Evolutionary conservation across 2,797 vertebrate species (phyloP).

Genomic region (Sebastes variabilis): DNA sequence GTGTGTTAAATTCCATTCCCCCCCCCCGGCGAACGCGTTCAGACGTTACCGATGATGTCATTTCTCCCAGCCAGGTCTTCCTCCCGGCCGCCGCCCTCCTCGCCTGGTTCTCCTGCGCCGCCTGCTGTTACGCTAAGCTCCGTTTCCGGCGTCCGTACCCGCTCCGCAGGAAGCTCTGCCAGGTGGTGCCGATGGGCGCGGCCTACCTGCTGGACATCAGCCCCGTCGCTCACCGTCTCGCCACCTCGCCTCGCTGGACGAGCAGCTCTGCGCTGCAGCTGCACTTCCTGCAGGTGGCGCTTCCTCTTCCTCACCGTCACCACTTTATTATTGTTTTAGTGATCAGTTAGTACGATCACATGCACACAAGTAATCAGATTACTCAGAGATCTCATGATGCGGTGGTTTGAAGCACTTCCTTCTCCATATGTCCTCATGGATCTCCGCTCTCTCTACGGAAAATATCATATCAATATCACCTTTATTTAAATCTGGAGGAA

Average conservation of each 20-base stretch:
- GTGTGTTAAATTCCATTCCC: background rate
- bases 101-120: conserved; percentile 86
- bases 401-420: no score
- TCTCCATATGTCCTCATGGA: no score
- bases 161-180: conserved; percentile 86
- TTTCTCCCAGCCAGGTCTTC: conserved; percentile 72
- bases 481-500: no score
- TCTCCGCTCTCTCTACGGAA: no score
- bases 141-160: conserved; percentile 84
- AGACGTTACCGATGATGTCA: background rate
- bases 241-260: conserved; percentile 75
- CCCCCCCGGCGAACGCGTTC: background rate
- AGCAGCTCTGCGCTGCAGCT: conserved; percentile 81
- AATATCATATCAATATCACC: no score
- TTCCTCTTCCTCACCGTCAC: no score
- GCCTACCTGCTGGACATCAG: conserved; percentile 89
- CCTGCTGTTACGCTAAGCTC: conserved; percentile 89
- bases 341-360: no score
- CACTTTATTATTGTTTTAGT: accelerated
- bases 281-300: conserved; percentile 85
- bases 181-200: conserved; percentile 84
- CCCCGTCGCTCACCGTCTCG: conserved; percentile 86
- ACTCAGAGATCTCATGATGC: no score
- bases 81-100: conserved; percentile 87
- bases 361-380: no score